Conservation (phyloP, 2,797 vertebrate species). For the Diglossa cyanea region DNA sequence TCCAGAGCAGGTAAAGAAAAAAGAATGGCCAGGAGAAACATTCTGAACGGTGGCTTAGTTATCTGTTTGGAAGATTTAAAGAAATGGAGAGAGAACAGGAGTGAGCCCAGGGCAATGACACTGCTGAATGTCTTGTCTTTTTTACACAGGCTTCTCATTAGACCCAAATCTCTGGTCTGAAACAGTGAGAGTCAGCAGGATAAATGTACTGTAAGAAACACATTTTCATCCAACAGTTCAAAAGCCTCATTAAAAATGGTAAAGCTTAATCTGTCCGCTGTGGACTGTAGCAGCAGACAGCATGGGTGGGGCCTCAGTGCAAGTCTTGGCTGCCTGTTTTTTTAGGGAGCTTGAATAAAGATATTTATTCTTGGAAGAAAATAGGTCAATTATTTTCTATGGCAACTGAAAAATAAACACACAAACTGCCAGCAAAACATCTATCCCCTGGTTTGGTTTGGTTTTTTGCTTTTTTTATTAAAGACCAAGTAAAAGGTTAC, state of each 20-base stretch:
- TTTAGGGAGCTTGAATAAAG: conserved; percentile 72
- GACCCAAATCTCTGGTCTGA: conserved; percentile 41
- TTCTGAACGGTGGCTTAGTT: neutral
- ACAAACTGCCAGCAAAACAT: conserved; percentile 64
- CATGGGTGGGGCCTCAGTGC: conserved; percentile 45
- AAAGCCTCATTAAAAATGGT: conserved; percentile 55
- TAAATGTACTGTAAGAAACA: conserved; percentile 65
- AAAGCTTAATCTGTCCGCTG: conserved; percentile 43
- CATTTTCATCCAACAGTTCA: conserved; percentile 60
- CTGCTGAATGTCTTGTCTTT: neutral
- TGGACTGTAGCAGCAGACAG: conserved; percentile 51
- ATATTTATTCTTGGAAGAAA: conserved; percentile 77
- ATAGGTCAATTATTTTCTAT: conserved; percentile 78
- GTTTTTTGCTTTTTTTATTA: neutral
- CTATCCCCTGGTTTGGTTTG: neutral
- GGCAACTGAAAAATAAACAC: conserved; percentile 79
- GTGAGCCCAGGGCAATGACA: neutral
- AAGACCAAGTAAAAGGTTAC: conserved; percentile 55
- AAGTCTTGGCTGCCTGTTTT: conserved; percentile 59
- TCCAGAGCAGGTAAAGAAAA: neutral
- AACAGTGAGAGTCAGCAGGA: conserved; percentile 63
- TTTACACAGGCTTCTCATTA: conserved; percentile 25
- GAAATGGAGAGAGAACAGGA: neutral
- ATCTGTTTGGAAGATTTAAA: neutral
- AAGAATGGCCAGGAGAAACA: neutral